Percentiles rank a stretch among this genome's conserved stretches.
These are phyloP conservation scores for Junonia oenone DNA, from an alignment of 2,888 invertebrate genomes.

Conservation along the genomic window DNA sequence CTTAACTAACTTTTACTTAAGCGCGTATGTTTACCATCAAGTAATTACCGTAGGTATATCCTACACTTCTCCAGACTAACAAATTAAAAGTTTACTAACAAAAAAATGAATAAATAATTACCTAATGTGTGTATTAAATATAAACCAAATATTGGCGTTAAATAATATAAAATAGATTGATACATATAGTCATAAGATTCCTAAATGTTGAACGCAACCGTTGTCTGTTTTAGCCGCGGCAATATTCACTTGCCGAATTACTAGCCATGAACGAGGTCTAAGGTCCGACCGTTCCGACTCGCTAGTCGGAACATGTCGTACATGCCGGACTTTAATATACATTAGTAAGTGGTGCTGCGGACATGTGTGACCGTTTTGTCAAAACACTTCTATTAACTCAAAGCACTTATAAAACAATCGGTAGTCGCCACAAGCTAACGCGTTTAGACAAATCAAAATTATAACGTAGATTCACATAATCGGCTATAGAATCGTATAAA, in stretches of 20 bases:
- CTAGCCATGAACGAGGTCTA: conserved; percentile 68
- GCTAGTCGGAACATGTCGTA: conserved; percentile 33
- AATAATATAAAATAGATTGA: not conserved
- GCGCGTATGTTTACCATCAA: too few species aligned
- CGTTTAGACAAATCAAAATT: conserved; percentile 42
- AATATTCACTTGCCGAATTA: conserved; percentile 73
- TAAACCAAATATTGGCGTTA: not conserved
- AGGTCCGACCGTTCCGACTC: conserved; percentile 37
- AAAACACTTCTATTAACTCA: conserved; percentile 54
- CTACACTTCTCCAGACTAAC: too few species aligned
- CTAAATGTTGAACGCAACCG: conserved; percentile 31
- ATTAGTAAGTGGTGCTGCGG: conserved; percentile 63
- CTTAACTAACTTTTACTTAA: too few species aligned
- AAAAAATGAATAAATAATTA: not conserved
- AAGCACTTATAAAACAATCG: conserved; percentile 21
- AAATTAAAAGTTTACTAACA: too few species aligned
- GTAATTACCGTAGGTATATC: too few species aligned
- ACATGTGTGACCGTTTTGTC: conserved; percentile 48
- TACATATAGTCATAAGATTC: not conserved
- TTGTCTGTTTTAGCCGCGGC: conserved; percentile 75
- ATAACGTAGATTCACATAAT: conserved; percentile 46
- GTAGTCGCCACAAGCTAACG: conserved; percentile 38
- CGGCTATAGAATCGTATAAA: conserved; percentile 33
- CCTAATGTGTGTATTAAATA: not conserved
- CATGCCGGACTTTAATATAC: conserved; percentile 49